These are phyloP conservation scores for Sitta europaea DNA, from an alignment of 2,113 vertebrate species.

Conservation along the genomic window DNA sequence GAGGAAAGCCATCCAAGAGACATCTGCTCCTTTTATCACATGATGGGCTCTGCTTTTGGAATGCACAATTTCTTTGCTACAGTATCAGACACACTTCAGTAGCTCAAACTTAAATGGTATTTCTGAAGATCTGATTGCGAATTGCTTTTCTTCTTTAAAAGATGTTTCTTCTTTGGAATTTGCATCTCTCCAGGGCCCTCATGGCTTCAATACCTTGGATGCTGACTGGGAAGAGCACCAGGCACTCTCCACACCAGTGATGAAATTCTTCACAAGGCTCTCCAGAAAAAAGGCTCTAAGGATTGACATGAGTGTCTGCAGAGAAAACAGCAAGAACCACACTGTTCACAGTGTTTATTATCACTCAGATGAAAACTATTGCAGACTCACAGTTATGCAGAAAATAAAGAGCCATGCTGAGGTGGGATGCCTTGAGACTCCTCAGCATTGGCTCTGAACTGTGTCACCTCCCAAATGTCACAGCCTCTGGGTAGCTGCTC, in stretches of 20 bases:
- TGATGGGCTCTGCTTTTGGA: not conserved
- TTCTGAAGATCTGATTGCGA: not conserved
- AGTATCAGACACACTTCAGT: not conserved
- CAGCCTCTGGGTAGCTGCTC: not conserved
- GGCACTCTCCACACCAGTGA: fast-evolving
- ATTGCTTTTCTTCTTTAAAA: not conserved
- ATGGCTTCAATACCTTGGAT: not conserved
- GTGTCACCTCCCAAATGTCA: not conserved
- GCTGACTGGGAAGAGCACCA: not conserved
- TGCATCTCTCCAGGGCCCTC: not conserved
- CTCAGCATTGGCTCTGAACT: not conserved
- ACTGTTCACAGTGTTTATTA: not conserved
- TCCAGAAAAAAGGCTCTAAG: not conserved
- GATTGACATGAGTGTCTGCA: not conserved
- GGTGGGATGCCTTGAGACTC: not conserved
- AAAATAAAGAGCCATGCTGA: not conserved
- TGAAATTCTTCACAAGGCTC: not conserved
- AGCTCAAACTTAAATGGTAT: not conserved
- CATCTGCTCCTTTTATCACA: not conserved
- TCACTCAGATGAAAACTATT: not conserved
- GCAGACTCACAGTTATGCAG: not conserved
- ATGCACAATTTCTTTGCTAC: not conserved
- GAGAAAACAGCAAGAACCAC: not conserved
- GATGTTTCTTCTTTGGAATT: not conserved
- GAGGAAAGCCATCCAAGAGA: conserved; percentile 14